Evolutionary conservation across 2,797 vertebrate genomes (phyloP).

Genomic region (Podarcis lilfordi): DNA sequence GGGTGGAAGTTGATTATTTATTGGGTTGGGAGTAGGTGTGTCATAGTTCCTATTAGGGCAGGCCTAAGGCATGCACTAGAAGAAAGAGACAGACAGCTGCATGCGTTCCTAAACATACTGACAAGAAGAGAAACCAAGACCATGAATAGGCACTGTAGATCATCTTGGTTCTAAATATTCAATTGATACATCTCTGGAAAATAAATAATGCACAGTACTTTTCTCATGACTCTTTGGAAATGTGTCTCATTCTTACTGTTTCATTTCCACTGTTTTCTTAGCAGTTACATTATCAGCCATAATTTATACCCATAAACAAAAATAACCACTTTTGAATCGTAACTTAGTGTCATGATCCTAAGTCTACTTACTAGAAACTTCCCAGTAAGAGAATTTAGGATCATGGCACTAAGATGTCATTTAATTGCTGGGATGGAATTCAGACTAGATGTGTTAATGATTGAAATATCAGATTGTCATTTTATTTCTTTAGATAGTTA

Average conservation of each 20-base stretch:
- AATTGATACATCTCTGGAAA: conserved; percentile 47
- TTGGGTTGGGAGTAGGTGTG: not conserved
- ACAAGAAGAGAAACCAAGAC: not conserved
- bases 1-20: not conserved
- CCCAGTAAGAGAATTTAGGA: too few species aligned
- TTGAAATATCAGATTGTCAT: not conserved
- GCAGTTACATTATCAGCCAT: not conserved
- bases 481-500: conserved; percentile 34
- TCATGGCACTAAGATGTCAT: not conserved
- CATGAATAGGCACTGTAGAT: not conserved
- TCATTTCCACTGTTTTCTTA: conserved; percentile 35
- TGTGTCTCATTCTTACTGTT: conserved; percentile 49
- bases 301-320: not conserved
- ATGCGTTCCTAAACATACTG: not conserved
- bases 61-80: not conserved
- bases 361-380: conserved; percentile 4
- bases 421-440: conserved; percentile 9
- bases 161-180: conserved; percentile 32
- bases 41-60: not conserved
- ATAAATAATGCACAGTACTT: conserved; percentile 53
- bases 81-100: not conserved
- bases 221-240: conserved; percentile 42
- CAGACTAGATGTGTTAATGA: not conserved
- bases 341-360: not conserved
- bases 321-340: not conserved